These are phyloP conservation scores for Drosophila pectinifera DNA, from an alignment of 1,140 invertebrate species.

Conservation along the genomic window DNA sequence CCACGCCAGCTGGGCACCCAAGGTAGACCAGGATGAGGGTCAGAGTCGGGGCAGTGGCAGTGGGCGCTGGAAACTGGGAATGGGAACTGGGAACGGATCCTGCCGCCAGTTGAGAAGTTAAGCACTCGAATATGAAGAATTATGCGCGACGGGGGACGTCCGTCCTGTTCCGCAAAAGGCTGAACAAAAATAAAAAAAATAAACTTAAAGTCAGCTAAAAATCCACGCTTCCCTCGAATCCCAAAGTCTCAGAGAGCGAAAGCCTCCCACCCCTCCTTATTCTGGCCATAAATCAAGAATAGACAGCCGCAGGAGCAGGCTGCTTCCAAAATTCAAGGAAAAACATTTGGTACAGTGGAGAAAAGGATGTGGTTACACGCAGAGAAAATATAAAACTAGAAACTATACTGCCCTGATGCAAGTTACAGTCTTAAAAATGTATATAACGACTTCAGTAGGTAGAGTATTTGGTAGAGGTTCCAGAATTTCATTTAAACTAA, in stretches of 20 bases:
- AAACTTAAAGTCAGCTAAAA: slow-evolving; percentile 59
- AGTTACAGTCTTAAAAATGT: not conserved
- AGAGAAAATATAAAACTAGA: too few species aligned
- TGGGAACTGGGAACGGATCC: slow-evolving; percentile 20
- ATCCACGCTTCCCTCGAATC: slow-evolving; percentile 7
- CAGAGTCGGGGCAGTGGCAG: not conserved
- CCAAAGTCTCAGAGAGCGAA: not conserved
- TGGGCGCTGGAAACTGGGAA: not conserved
- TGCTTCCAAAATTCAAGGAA: slow-evolving; percentile 19
- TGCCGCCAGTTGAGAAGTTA: slow-evolving; percentile 61
- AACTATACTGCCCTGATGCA: too few species aligned
- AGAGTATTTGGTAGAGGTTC: too few species aligned
- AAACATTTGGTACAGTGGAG: not conserved
- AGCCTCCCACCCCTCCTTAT: not conserved
- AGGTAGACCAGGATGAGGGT: slow-evolving; percentile 36
- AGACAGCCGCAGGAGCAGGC: slow-evolving; percentile 42
- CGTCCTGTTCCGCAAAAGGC: not conserved
- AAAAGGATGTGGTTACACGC: slow-evolving; percentile 7
- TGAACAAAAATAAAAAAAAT: slow-evolving; percentile 26
- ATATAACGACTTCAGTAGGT: too few species aligned
- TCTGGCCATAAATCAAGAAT: slow-evolving; percentile 55
- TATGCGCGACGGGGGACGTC: slow-evolving; percentile 73
- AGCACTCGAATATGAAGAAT: slow-evolving; percentile 78
- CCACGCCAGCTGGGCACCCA: slow-evolving; percentile 71
- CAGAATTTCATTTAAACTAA: too few species aligned